Percentiles rank a stretch among this genome's conserved stretches.
phyloP scores from a whole-genome alignment of 2,888 invertebrate genomes.

The Papilio demoleus region DNA sequence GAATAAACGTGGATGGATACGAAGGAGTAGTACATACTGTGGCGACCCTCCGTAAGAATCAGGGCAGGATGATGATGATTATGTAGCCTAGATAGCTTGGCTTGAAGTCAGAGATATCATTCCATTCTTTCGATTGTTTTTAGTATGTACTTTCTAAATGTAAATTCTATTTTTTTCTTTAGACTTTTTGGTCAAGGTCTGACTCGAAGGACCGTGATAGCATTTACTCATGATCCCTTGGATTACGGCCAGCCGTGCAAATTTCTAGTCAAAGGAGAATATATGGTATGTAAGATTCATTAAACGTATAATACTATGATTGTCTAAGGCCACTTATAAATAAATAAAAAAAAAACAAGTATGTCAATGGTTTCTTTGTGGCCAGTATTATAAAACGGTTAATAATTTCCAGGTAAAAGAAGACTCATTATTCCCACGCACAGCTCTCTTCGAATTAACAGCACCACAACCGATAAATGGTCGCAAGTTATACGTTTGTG shows the following conservation, averaged over 20 bases:
- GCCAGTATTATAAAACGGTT: background rate
- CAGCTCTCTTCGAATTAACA: constrained; percentile 80
- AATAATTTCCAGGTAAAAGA: constrained; percentile 70
- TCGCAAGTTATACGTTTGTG: constrained; percentile 79
- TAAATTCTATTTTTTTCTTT: constrained; percentile 12
- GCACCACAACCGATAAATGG: constrained; percentile 72
- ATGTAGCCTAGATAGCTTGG: too few relatives aligned
- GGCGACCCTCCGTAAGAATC: too few relatives aligned
- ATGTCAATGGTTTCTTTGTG: too few relatives aligned
- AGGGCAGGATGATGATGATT: too few relatives aligned
- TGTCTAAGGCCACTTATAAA: background rate
- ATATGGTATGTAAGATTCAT: constrained; percentile 61
- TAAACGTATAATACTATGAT: background rate
- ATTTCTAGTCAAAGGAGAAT: constrained; percentile 79
- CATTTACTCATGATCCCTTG: constrained; percentile 86
- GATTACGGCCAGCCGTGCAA: constrained; percentile 85
- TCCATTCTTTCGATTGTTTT: too few relatives aligned
- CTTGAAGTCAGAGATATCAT: too few relatives aligned
- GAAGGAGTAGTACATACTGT: too few relatives aligned
- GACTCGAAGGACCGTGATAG: constrained; percentile 85
- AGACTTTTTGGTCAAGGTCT: constrained; percentile 90
- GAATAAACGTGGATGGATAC: too few relatives aligned
- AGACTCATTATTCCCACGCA: constrained; percentile 66
- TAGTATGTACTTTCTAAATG: background rate
- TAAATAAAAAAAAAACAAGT: too few relatives aligned